Percentiles rank a stretch among this genome's conserved stretches.
Evolutionary conservation across 53 echinoderm and acorn worm genomes (phyloP).

Genomic region (Luidia sarsii): DNA sequence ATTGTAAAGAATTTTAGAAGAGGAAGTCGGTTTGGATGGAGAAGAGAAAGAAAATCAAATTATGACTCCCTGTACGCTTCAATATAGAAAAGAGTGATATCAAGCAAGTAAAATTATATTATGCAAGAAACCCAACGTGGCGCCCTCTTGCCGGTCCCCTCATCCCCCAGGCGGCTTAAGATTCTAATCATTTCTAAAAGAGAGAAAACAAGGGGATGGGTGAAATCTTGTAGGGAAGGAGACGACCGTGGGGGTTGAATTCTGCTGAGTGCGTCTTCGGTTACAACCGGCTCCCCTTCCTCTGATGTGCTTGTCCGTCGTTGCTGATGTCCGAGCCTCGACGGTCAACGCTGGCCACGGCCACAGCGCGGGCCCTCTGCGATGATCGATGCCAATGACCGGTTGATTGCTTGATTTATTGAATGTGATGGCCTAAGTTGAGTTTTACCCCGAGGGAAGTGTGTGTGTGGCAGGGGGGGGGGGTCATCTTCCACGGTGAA

Average conservation of each 20-base stretch:
- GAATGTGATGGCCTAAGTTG: not conserved
- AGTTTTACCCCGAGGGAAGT: not conserved
- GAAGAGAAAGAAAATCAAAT: too few species aligned
- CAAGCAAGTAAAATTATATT: not conserved
- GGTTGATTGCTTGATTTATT: not conserved
- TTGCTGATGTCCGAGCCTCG: conserved; percentile 4
- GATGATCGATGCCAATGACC: conserved; percentile 13
- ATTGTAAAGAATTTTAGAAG: too few species aligned
- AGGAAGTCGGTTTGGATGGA: too few species aligned
- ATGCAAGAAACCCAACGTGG: conserved; percentile 23
- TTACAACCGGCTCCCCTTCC: too few species aligned
- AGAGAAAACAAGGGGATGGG: conserved; percentile 2
- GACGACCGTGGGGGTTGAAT: too few species aligned
- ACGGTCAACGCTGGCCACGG: conserved; percentile 1
- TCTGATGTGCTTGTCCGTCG: conserved; percentile 10
- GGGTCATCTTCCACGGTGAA: too few species aligned
- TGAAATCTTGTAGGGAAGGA: too few species aligned
- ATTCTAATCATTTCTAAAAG: conserved; percentile 13
- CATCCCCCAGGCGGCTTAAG: conserved; percentile 14
- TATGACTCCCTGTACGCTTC: too few species aligned
- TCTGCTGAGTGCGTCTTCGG: too few species aligned
- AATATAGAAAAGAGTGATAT: not conserved
- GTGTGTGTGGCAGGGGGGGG: too few species aligned
- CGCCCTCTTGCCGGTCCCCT: conserved; percentile 4
- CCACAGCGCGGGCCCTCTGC: too few species aligned